A percentile compares a stretch with the other conserved stretches of the same genome.
Evolutionary conservation across 2,113 vertebrate genomes (phyloP).

Genomic region (Hepsetus odoe): DNA sequence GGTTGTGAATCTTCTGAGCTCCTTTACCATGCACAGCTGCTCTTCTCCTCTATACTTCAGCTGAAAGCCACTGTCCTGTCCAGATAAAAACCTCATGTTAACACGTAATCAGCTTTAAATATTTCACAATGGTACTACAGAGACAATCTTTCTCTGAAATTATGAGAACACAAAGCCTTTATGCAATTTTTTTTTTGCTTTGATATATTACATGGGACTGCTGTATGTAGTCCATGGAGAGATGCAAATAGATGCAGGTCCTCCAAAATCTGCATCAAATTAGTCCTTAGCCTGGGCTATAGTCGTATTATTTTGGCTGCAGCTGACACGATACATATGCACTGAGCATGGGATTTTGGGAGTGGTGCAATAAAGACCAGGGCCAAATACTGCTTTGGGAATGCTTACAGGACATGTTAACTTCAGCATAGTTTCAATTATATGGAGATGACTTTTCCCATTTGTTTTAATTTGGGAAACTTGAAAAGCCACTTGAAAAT

Average conservation of each 20-base stretch:
- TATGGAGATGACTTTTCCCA: background rate
- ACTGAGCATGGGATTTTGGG: background rate
- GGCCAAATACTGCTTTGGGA: background rate
- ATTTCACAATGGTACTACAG: background rate
- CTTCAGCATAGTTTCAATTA: background rate
- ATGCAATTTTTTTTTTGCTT: background rate
- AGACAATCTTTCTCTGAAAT: background rate
- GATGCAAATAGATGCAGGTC: background rate
- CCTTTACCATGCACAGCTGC: slow-evolving; percentile 75
- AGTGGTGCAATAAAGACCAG: background rate
- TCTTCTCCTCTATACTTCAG: slow-evolving; percentile 81
- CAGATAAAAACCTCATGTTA: background rate
- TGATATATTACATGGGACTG: background rate
- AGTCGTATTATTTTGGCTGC: background rate
- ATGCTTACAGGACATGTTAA: background rate
- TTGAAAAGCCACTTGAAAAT: too few species aligned
- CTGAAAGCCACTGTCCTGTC: slow-evolving; percentile 72
- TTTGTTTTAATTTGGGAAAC: too few species aligned
- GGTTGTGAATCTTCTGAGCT: slow-evolving; percentile 76
- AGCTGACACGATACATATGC: background rate
- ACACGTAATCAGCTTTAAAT: background rate
- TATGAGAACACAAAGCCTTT: background rate
- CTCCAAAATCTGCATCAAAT: slow-evolving; percentile 20
- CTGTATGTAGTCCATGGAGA: background rate
- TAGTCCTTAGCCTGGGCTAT: background rate